phyloP scores from a whole-genome alignment of 1,140 invertebrate genomes.

The Micrasema longulum region DNA sequence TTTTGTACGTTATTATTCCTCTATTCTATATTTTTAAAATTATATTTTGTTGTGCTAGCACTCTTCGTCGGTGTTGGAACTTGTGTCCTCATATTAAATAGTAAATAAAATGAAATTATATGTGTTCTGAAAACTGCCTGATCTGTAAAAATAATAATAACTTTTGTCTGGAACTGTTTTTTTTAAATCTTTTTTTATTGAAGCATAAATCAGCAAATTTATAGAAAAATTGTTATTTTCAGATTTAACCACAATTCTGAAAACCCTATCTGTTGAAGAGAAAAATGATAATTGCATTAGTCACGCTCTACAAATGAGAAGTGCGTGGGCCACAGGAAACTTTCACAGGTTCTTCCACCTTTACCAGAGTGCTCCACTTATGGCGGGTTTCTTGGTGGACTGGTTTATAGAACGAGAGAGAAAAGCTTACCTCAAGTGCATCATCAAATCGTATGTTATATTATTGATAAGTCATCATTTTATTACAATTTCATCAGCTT shows the following conservation, averaged over 20 bases:
- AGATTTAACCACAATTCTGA: slow-evolving; percentile 94
- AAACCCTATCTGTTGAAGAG: slow-evolving; percentile 81
- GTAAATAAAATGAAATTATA: too few species aligned
- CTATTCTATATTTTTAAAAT: too few species aligned
- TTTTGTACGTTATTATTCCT: too few species aligned
- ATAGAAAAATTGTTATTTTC: slow-evolving; percentile 63
- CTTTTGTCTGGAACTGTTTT: too few species aligned
- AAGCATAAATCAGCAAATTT: too few species aligned
- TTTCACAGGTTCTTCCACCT: slow-evolving; percentile 93
- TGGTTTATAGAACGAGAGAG: slow-evolving; percentile 96
- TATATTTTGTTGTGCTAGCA: too few species aligned
- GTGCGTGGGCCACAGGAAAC: slow-evolving; percentile 92
- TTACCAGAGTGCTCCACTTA: slow-evolving; percentile 88
- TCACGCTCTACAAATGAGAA: slow-evolving; percentile 88
- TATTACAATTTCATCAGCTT: not conserved
- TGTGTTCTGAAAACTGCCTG: too few species aligned
- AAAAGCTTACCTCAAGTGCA: slow-evolving; percentile 88
- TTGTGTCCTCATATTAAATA: too few species aligned
- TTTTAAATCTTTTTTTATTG: too few species aligned
- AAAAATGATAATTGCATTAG: slow-evolving; percentile 86
- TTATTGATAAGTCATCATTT: slow-evolving; percentile 37
- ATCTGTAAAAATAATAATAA: too few species aligned
- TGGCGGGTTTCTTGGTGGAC: slow-evolving; percentile 97
- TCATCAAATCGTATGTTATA: slow-evolving; percentile 95
- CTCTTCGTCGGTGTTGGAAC: too few species aligned